These are phyloP conservation scores for Drosophila repleta DNA, from an alignment of 1,140 invertebrate species.

Conservation along the genomic window DNA sequence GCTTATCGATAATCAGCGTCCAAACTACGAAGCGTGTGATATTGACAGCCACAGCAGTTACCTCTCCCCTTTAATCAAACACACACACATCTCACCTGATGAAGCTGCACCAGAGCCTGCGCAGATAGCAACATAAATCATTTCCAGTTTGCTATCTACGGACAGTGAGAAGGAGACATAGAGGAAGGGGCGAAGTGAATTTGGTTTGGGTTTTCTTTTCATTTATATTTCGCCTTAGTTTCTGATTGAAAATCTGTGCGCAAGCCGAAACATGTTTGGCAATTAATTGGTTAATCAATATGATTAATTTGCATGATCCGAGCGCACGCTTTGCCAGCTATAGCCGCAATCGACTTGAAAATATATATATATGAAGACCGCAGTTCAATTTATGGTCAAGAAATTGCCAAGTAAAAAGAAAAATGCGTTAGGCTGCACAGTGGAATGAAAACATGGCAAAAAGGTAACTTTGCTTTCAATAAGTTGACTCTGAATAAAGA, in stretches of 20 bases:
- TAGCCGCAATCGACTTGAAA: neutral
- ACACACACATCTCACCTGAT: neutral
- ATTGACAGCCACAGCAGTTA: constrained; percentile 65
- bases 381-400: constrained; percentile 51
- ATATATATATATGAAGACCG: constrained; percentile 21
- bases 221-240: constrained; percentile 72
- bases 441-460: constrained; percentile 2
- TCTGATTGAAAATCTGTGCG: constrained; percentile 72
- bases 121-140: constrained; percentile 64
- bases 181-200: neutral
- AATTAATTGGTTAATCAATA: constrained; percentile 82
- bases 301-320: constrained; percentile 77
- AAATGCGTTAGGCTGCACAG: constrained; percentile 19
- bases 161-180: neutral
- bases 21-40: constrained; percentile 46
- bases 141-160: constrained; percentile 63
- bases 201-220: constrained; percentile 23
- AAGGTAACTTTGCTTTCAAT: neutral
- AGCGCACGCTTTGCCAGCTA: constrained; percentile 55
- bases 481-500: too few relatives aligned
- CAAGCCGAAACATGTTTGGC: constrained; percentile 73
- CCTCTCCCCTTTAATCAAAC: neutral
- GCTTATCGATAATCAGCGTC: constrained; percentile 56
- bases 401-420: constrained; percentile 47
- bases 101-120: constrained; percentile 38